Base-by-base conservation (phyloP, 1,140 invertebrate genomes). In the Hylaeus anthracinus region DNA sequence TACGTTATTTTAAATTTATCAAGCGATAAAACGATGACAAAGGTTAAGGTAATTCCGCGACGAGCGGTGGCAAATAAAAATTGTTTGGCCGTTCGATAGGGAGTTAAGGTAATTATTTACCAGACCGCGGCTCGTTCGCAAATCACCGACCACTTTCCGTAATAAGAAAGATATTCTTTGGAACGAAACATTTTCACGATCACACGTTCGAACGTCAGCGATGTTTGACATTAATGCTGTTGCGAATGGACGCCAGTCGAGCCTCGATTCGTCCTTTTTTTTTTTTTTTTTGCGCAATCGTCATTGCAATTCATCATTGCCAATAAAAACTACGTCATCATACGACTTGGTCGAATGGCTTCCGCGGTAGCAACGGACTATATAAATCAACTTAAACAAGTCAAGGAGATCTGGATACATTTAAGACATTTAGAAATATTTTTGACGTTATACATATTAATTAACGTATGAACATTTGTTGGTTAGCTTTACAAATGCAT, bases 71-170 rank as follows among this genome's bases (percentile, higher is more conserved):
- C 10, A 41, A n/a, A 65, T 9, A 41, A 43, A 65, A 43, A 51
- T 51, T 9, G 51, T 51, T 51, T 8, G 14, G 1, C 10, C 10
- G n/a, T 58, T n/a, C 3, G 10, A 2, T 37, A 37, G 0, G 12
- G 15, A 41, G 39, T 43, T 41, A 14, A n/a, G 14, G 39, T 73
- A 74, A 79, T 39, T n/a, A 65, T 53, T 87, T 74, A 86, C 85
- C 63, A 80, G 26, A 5, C 26, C 41, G 39, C n/a, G 9, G 72
- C 43, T 58, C 41, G 65, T 43, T 80, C 60, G 12, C 1, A 1
- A 2, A 41, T 64, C 5, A 63, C 39, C 55, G 74, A 26, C 72
- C 72, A 80, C 10, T 69, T 86, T 45, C 39, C 48, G 10, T 77
- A 26, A 66, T 39, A 26, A 8, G 43, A 10, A 3, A 66, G 58